A percentile compares a stretch with the other conserved stretches of the same genome.
phyloP scores from a whole-genome alignment of 1,140 invertebrate species.

The Anadara kagoshimensis region DNA sequence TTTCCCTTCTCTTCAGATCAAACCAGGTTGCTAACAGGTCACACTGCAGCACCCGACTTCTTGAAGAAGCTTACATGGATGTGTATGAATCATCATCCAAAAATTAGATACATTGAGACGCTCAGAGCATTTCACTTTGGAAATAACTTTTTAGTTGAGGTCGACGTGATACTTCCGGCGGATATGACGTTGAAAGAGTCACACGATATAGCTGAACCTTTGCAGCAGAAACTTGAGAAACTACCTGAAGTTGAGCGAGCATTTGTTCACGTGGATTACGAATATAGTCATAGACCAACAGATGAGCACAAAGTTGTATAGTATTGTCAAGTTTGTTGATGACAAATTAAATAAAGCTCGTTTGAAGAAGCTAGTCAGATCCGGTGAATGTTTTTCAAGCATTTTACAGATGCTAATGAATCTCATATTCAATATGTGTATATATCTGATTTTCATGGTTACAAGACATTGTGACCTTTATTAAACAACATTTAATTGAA shows the following conservation, averaged over 20 bases:
- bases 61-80: constrained; percentile 73
- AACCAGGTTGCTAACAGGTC: constrained; percentile 69
- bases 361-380: too few relatives aligned
- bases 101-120: constrained; percentile 71
- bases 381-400: too few relatives aligned
- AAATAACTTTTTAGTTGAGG: constrained; percentile 72
- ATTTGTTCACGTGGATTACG: constrained; percentile 77
- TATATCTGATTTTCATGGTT: too few relatives aligned
- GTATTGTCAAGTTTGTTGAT: not conserved
- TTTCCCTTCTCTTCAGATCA: too few relatives aligned
- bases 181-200: constrained; percentile 73
- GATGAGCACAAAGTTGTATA: constrained; percentile 69
- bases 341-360: too few relatives aligned
- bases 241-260: constrained; percentile 75
- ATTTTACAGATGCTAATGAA: too few relatives aligned
- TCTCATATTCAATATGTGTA: too few relatives aligned
- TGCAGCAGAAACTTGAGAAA: constrained; percentile 75
- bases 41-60: constrained; percentile 71
- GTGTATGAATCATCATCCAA: constrained; percentile 70
- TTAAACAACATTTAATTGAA: too few relatives aligned
- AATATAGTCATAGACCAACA: constrained; percentile 68
- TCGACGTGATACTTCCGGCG: constrained; percentile 73
- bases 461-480: too few relatives aligned
- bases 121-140: constrained; percentile 76
- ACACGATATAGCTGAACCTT: constrained; percentile 74